Base-by-base conservation (phyloP, 2,113 vertebrate species). In the Pterocles gutturalis region DNA sequence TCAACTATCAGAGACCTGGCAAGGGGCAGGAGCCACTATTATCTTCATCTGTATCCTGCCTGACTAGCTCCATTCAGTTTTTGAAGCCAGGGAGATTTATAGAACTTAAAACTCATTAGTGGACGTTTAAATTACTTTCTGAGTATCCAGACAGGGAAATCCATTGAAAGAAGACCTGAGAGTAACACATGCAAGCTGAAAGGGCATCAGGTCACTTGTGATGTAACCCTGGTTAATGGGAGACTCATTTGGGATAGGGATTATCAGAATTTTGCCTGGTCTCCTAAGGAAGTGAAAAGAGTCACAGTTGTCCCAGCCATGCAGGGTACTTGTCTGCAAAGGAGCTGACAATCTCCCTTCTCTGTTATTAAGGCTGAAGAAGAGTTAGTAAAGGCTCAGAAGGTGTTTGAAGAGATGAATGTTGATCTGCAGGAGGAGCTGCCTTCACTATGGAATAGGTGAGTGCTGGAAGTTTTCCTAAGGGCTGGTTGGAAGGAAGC, bases 401-500 rank as follows among this genome's bases (percentile, higher is more conserved):
- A 99, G 96, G 99, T 99, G 75, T 99, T 99, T 97, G 99, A 99
- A 87, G 99, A 99, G 87, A 99, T 99, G 97, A 99, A 99, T 4
- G 98, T 98, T 92, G 99, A 99, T 92, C 98, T 99, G 83, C 99
- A 99, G 96, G 99, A 99, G 96, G 99, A 99, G 94, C 98, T 99
- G 87, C 99, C 99, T 13, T 99, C 99, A 21, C 98, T 99, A 71
- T 99, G 99, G 99, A 99, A 99, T 98, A 99, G 99, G 99, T 99
- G 89, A 95, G 97, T 93, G 73, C 45, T 75, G 29, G 8, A 72
- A 66, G 4, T 57, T 83, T 72, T 77, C 21, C 10, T 5, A 25
- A 7, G 51, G 57, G 8, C 36, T 38, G 10, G 17, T 34, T 76
- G 34, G 55, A 85, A 83, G 31, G 45, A 90, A 36, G 13, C 0